Base-by-base conservation (phyloP, 2,797 vertebrate genomes). In the Danio tinwini region DNA sequence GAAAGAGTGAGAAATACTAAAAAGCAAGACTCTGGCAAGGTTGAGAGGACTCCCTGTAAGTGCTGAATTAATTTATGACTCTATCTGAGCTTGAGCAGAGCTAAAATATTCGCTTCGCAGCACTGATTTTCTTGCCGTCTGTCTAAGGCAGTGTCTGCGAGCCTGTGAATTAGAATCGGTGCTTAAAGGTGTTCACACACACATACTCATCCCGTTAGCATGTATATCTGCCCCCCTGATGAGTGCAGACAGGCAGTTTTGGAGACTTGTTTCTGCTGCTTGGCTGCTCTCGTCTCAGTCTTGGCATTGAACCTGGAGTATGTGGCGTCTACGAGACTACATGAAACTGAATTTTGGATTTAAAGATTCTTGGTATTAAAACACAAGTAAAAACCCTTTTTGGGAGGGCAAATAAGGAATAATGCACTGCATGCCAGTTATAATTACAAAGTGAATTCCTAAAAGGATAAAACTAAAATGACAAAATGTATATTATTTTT, bases 1-100 rank as follows among this genome's bases (percentile, higher is more conserved):
- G 53, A 61, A 78, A 76, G 74, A 74, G 61, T 64, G 44, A 55
- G 76, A 82, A 82, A 83, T 63, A 67, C 67, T 17, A 61, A 82
- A 71, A 82, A 81, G 59, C 47, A 82, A 72, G 61, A 84, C 71
- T 68, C 61, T 44, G 78, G 83, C 68, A 86, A 83, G 84, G 79
- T 83, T 83, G 77, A 82, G 63, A 83, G 78, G 65, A 84, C 81
- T 82, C 82, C 70, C 59, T 10, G 75, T 69, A 78, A 79, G 78
- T 69, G 78, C 55, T 77, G 77, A 82, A 83, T 83, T 82, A 67
- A 86, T 86, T 84, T 83, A 86, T 77, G 81, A 84, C 86, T 78
- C 75, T 78, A 80, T 85, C 77, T 83, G 67, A 79, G 76, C 76
- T 71, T 47, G 82, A 77, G 72, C 29, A 52, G 5, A 62, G 70